phyloP scores from a whole-genome alignment of 2,113 vertebrate species.

The Prolemur simus region DNA sequence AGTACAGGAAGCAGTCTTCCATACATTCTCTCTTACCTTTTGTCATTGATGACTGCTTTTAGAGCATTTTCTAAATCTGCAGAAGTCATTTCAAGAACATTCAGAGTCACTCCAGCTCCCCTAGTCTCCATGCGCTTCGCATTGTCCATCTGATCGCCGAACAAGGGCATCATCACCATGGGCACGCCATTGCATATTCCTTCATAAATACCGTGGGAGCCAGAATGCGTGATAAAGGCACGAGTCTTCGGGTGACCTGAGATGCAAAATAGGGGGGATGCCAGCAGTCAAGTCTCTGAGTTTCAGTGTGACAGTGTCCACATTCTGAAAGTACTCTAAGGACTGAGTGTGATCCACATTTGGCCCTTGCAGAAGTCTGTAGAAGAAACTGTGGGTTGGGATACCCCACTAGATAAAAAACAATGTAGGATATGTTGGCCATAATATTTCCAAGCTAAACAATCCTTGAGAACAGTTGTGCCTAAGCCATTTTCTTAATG shows the following conservation, averaged over 20 bases:
- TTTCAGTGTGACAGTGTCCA: background rate
- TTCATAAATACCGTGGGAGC: constrained; percentile 93
- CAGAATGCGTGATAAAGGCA: constrained; percentile 95
- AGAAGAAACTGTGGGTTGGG: background rate
- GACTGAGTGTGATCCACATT: fast-evolving
- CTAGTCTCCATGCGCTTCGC: constrained; percentile 86
- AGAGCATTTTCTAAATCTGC: constrained; percentile 86
- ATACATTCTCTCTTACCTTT: constrained; percentile 83
- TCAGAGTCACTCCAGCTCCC: constrained; percentile 88
- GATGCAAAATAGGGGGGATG: background rate
- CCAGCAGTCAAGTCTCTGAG: fast-evolving
- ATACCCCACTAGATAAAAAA: background rate
- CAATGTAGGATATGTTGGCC: background rate
- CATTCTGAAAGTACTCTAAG: background rate
- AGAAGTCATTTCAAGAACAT: constrained; percentile 87
- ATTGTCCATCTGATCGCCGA: constrained; percentile 93
- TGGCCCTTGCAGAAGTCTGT: background rate
- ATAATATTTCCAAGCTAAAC: background rate
- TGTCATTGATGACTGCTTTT: constrained; percentile 89
- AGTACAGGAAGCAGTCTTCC: background rate
- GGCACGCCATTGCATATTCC: constrained; percentile 94
- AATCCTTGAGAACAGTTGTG: background rate
- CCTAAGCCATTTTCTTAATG: background rate
- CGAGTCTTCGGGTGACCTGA: constrained; percentile 91
- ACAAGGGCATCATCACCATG: constrained; percentile 93